Evolutionary conservation across 2,113 vertebrate species (phyloP).

Genomic region (Spilogale gracilis): DNA sequence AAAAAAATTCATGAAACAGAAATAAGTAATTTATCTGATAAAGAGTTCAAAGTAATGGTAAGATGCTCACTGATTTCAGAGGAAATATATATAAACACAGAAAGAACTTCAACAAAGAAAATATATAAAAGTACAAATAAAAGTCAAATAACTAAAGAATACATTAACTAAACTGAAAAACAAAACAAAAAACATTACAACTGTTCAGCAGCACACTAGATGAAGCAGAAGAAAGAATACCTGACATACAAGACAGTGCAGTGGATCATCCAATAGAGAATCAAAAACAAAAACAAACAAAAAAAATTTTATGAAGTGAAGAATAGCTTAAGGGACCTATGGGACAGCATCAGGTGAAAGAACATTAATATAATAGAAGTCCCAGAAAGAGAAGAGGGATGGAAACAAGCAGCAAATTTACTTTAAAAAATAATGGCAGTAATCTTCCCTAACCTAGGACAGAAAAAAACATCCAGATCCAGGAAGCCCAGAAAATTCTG

Average conservation of each 20-base stretch:
- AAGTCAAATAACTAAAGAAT: not conserved
- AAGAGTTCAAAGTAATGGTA: not conserved
- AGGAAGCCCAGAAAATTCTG: not conserved
- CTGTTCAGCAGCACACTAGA: not conserved
- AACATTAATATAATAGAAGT: not conserved
- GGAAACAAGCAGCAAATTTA: not conserved
- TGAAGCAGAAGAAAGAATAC: not conserved
- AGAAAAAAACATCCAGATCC: not conserved
- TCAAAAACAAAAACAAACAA: not conserved
- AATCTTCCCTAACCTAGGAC: not conserved
- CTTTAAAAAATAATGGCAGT: not conserved
- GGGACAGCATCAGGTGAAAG: not conserved
- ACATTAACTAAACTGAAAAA: not conserved
- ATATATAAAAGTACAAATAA: not conserved
- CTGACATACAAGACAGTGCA: not conserved
- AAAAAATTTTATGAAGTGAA: not conserved
- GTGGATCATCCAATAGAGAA: not conserved
- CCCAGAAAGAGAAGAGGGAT: not conserved
- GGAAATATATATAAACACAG: not conserved
- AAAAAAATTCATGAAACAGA: not conserved
- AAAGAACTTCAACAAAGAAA: not conserved
- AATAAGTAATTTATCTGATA: not conserved
- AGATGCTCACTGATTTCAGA: not conserved
- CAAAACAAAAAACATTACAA: not conserved
- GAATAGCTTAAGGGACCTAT: not conserved